phyloP scores from a whole-genome alignment of 2,113 vertebrate species.

The Siniperca chuatsi region DNA sequence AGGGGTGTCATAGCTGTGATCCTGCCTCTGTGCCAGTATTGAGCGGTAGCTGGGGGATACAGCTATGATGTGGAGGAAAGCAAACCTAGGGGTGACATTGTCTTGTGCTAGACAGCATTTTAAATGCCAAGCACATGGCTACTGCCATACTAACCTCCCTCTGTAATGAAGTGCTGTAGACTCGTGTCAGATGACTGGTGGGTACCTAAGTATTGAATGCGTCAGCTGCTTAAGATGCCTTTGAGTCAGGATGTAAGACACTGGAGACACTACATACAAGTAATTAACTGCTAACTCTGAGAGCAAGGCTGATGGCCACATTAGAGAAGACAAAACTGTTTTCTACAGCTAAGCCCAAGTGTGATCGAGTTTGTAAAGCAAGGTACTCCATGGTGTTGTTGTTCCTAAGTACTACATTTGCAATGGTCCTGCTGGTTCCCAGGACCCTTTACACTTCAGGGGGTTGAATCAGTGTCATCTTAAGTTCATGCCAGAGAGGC shows the following conservation, averaged over 20 bases:
- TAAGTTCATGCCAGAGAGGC: conserved; percentile 59
- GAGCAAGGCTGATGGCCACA: background rate
- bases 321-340: background rate
- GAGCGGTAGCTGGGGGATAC: conserved; percentile 16
- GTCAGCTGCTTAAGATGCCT: conserved; percentile 18
- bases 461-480: conserved; percentile 50
- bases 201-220: conserved; percentile 6
- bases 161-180: background rate
- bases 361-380: background rate
- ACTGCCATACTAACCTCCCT: conserved; percentile 6
- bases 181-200: conserved; percentile 10
- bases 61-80: conserved; percentile 14
- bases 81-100: conserved; percentile 16
- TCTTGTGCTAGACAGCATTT: conserved; percentile 19
- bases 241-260: background rate
- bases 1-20: conserved; percentile 74
- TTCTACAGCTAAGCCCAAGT: conserved; percentile 14
- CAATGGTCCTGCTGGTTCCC: conserved; percentile 26
- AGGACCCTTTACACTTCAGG: conserved; percentile 20
- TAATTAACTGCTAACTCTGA: conserved; percentile 14
- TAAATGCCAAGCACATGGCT: conserved; percentile 22
- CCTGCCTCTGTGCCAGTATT: conserved; percentile 47
- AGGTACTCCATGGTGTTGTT: background rate
- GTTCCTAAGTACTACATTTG: conserved; percentile 1
- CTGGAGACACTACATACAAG: background rate